Conservation (phyloP, 2,797 vertebrate genomes). For the Myotis pilosus region DNA sequence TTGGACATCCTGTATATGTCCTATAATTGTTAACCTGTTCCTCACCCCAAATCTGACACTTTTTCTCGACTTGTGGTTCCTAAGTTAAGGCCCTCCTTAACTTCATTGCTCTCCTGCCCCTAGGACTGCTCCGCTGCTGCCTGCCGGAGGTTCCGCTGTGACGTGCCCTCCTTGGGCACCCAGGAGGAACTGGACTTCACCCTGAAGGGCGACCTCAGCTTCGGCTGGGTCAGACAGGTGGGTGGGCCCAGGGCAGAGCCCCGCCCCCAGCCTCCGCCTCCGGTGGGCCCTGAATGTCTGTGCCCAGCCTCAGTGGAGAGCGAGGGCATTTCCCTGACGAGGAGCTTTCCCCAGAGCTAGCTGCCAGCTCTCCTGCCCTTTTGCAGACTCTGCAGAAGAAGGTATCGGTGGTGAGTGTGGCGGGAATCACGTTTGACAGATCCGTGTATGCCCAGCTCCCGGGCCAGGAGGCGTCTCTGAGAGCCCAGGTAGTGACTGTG, state of each 20-base stretch:
- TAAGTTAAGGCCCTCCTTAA: neutral
- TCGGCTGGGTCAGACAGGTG: slow-evolving; percentile 83
- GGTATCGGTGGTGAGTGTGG: slow-evolving; percentile 82
- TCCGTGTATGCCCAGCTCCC: slow-evolving; percentile 81
- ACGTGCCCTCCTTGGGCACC: slow-evolving; percentile 62
- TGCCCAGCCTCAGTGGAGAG: neutral
- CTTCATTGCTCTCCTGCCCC: neutral
- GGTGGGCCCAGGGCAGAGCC: neutral
- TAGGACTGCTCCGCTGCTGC: slow-evolving; percentile 87
- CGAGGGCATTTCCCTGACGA: neutral
- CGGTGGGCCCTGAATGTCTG: neutral
- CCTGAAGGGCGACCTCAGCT: slow-evolving; percentile 85
- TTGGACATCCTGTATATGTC: neutral
- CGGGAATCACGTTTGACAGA: slow-evolving; percentile 83
- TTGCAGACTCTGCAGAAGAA: slow-evolving; percentile 80
- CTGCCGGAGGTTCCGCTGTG: slow-evolving; percentile 84
- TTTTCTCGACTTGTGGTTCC: neutral
- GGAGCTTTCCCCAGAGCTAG: neutral
- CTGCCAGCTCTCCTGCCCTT: neutral
- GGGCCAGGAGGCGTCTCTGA: slow-evolving; percentile 42
- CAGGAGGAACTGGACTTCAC: slow-evolving; percentile 52
- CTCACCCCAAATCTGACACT: neutral
- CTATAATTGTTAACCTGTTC: neutral
- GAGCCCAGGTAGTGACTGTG: slow-evolving; percentile 46
- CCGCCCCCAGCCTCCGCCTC: neutral